Conservation (phyloP, 2,113 vertebrate species). For the Pollimyrus isidori region DNA sequence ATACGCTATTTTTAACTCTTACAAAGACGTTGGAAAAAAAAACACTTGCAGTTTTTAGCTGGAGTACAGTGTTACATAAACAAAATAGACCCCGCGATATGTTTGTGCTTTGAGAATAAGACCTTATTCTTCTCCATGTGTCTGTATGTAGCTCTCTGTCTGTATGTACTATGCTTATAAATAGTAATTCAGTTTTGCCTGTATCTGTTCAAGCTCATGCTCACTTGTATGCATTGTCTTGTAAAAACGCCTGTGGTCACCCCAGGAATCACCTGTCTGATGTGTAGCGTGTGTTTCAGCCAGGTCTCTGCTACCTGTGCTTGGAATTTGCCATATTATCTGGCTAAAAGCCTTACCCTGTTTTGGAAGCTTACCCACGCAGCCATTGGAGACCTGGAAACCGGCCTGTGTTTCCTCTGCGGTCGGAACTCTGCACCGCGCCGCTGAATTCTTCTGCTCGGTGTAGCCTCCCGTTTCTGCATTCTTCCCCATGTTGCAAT, state of each 20-base stretch:
- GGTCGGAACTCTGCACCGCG: not conserved
- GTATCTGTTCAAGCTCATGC: not conserved
- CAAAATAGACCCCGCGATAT: not conserved
- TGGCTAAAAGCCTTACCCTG: not conserved
- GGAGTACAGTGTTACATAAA: constrained; percentile 19
- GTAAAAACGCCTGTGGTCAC: not conserved
- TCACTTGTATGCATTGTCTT: not conserved
- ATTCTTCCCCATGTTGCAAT: no score
- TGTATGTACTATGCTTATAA: not conserved
- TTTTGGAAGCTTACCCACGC: not conserved
- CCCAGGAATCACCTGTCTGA: not conserved
- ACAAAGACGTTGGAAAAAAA: not conserved
- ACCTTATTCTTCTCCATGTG: not conserved
- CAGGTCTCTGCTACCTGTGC: not conserved
- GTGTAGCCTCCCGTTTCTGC: not conserved
- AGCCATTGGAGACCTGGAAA: not conserved
- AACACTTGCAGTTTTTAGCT: constrained; percentile 31
- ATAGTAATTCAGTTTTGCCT: not conserved
- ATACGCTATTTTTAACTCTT: constrained; percentile 19
- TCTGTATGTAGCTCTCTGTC: not conserved
- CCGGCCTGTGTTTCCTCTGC: not conserved
- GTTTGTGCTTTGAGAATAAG: not conserved
- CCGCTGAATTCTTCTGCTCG: not conserved
- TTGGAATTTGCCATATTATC: not conserved
- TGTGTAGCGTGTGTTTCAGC: not conserved